Conservation (phyloP, 1,140 invertebrate genomes). For the Hypothenemus hampei region DNA sequence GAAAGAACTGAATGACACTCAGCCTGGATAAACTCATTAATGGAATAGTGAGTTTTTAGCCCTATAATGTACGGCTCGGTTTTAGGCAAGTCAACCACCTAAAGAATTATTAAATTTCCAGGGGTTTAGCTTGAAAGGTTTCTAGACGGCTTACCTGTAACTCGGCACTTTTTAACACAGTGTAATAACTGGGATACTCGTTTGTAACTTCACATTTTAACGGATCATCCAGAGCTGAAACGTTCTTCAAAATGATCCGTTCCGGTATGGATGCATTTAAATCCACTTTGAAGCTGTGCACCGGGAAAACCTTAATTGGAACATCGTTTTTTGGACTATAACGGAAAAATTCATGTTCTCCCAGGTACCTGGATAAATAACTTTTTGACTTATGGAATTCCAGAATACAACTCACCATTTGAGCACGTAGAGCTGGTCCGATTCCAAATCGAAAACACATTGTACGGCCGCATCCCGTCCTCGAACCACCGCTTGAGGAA, state of each 20-base stretch:
- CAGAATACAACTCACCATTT: conserved; percentile 57
- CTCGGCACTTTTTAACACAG: conserved; percentile 60
- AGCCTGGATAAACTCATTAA: conserved; percentile 8
- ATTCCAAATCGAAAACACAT: conserved; percentile 74
- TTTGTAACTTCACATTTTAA: conserved; percentile 79
- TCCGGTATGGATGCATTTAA: conserved; percentile 54
- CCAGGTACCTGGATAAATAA: conserved; percentile 51
- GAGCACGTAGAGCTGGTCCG: conserved; percentile 67
- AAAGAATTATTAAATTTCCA: conserved; percentile 1
- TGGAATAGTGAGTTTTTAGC: background rate
- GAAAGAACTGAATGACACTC: conserved; percentile 15
- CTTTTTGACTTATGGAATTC: background rate
- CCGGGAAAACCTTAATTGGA: conserved; percentile 58
- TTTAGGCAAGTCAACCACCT: conserved; percentile 21
- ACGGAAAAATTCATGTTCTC: conserved; percentile 66
- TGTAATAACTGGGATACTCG: conserved; percentile 79
- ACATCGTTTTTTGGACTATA: conserved; percentile 66
- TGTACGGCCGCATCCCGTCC: conserved; percentile 64
- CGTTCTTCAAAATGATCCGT: conserved; percentile 53
- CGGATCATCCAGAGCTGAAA: conserved; percentile 59
- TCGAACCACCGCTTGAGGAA: conserved; percentile 63
- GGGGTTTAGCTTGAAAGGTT: too few species aligned
- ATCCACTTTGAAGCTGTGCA: conserved; percentile 37
- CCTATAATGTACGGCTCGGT: conserved; percentile 13
- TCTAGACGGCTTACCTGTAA: background rate